These are phyloP conservation scores for Ptychobarbus kaznakovi DNA, from an alignment of 2,797 vertebrate genomes.

Conservation along the genomic window DNA sequence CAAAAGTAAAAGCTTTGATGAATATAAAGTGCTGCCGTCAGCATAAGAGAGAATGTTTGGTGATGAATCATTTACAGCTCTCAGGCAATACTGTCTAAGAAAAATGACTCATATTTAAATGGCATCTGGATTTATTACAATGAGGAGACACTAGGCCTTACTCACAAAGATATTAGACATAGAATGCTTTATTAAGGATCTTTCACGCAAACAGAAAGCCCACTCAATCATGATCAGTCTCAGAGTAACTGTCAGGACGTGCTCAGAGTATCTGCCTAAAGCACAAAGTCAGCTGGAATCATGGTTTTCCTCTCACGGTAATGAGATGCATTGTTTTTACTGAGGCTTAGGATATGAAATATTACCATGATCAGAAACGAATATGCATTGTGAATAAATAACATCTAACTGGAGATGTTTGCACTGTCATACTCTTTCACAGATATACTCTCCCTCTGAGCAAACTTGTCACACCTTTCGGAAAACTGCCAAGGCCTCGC, in stretches of 20 bases:
- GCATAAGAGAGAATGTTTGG: background rate
- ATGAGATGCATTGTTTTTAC: constrained; percentile 29
- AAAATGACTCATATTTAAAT: constrained; percentile 27
- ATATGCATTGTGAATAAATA: constrained; percentile 30
- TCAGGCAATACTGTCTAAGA: constrained; percentile 28
- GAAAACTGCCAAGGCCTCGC: constrained; percentile 51
- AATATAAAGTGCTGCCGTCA: constrained; percentile 29
- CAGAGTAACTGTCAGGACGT: constrained; percentile 21
- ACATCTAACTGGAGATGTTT: background rate
- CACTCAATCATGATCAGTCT: constrained; percentile 39
- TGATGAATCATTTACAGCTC: constrained; percentile 40
- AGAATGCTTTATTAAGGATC: constrained; percentile 23
- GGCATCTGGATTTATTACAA: constrained; percentile 38
- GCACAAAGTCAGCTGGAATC: constrained; percentile 22
- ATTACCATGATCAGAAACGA: constrained; percentile 11
- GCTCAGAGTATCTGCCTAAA: constrained; percentile 6
- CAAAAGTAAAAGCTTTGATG: constrained; percentile 4
- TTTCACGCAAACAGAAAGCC: constrained; percentile 18
- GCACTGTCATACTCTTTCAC: constrained; percentile 1
- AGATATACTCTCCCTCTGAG: constrained; percentile 9
- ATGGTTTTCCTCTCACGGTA: background rate
- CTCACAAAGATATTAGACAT: constrained; percentile 32
- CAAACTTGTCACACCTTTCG: constrained; percentile 24
- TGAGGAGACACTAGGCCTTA: constrained; percentile 19
- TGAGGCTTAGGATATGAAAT: constrained; percentile 35